Evolutionary conservation across 2,113 vertebrate species (phyloP), one percentile per base, ranked within the genome.

Genomic region (Rhinogobius similis): DNA sequence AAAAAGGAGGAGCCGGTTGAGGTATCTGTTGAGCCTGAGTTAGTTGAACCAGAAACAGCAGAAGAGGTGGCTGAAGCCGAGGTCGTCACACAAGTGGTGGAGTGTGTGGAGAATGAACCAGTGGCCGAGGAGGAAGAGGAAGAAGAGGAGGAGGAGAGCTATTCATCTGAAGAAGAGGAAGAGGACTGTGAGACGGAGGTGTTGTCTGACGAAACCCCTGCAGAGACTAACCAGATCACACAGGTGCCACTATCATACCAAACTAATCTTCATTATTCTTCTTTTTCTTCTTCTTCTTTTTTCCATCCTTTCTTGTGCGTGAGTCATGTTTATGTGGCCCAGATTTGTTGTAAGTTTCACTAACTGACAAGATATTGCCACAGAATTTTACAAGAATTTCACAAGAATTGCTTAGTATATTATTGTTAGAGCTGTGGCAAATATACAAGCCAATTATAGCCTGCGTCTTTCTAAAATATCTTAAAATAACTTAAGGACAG

Each of bases 211-310:
- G 55, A 58, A 58, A 24, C 50, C 39, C 14, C 69, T 3, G 66
- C 73, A 53, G 66, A 68, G 8, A 26, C 32, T 5, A 26, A 68
- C 27, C 23, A 75, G 12, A 13, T 66, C n/a, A 24, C 64, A 82
- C 70, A 88, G 87, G 89, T 87, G 79, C 73, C 1, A 8, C 62
- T 16, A 12, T 26, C 2, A 67, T 23, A 10, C 12, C 66, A 65
- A 26, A 55, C n/a, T 24, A 23, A 52, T 52, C 50, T 52, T 52
- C 21, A 55, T 65, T 9, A 44, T 0, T 44, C 65, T 16, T 56
- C 2, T 6, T 23, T 53, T 12, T 43, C 26, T 46, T 9, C 18
- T 61, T 2, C 9, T 2, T 29, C 5, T 11, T 41, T 26, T 4
- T 63, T 21, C 24, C n/a, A n/a, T 10, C 46, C 46, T 18, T 58